phyloP scores from a whole-genome alignment of 2,888 invertebrate genomes.

The Macrosiphum euphorbiae region DNA sequence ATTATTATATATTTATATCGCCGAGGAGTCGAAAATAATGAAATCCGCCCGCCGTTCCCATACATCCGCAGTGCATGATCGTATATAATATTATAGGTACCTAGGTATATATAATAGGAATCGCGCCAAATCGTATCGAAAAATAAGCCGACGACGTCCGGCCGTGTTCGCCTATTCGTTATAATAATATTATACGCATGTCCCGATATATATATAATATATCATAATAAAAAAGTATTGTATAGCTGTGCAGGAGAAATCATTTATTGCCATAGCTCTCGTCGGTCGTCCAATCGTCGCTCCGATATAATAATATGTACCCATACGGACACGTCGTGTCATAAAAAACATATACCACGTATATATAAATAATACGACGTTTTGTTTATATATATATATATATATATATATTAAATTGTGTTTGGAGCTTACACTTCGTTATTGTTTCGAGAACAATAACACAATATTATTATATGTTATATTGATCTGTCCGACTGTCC shows the following conservation, averaged over 20 bases:
- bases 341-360: neutral
- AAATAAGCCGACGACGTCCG: neutral
- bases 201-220: too few relatives aligned
- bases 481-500: slow-evolving; percentile 13
- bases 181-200: neutral
- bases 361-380: neutral
- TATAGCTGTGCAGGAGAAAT: neutral
- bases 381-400: neutral
- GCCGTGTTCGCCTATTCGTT: neutral
- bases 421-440: neutral
- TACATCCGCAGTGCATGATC: too few relatives aligned
- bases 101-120: neutral
- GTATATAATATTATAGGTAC: too few relatives aligned
- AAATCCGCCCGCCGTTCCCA: neutral
- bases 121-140: too few relatives aligned
- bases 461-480: neutral
- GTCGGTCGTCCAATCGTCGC: neutral
- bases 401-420: neutral
- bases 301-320: neutral
- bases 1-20: neutral
- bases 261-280: neutral
- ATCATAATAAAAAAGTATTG: too few relatives aligned
- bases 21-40: neutral
- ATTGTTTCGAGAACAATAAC: slow-evolving; percentile 13
- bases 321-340: neutral